Conservation (phyloP, 2,113 vertebrate genomes). For the Percopsis transmontana region DNA sequence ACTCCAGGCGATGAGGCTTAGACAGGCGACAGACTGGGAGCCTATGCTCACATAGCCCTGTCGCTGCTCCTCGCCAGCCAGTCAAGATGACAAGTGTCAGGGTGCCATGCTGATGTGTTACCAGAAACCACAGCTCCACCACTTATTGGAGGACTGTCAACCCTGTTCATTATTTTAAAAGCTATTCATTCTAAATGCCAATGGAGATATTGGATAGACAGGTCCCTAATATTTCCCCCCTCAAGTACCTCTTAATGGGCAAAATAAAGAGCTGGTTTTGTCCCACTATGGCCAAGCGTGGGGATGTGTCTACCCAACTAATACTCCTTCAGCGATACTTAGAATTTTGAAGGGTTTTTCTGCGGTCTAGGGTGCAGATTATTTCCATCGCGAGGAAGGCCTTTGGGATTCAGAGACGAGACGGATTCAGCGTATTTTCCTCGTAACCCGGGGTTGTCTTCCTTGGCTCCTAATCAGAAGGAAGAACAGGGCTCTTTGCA, state of each 20-base stretch:
- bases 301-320: constrained; percentile 1
- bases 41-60: constrained; percentile 15
- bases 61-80: constrained; percentile 29
- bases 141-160: constrained; percentile 13
- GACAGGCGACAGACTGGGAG: constrained; percentile 39
- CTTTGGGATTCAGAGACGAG: constrained; percentile 34
- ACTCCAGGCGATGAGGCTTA: constrained; percentile 19
- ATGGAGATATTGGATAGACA: constrained; percentile 9
- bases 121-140: constrained; percentile 26
- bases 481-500: constrained; percentile 44
- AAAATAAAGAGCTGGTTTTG: too few relatives aligned
- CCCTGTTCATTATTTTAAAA: constrained; percentile 16
- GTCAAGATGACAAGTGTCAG: constrained; percentile 55
- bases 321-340: background rate
- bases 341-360: constrained; percentile 1
- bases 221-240: constrained; percentile 9
- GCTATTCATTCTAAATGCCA: constrained; percentile 38
- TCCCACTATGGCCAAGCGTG: background rate
- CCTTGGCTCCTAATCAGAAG: constrained; percentile 47
- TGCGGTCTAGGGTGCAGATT: constrained; percentile 7
- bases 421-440: constrained; percentile 35
- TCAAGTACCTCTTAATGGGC: constrained; percentile 8
- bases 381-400: constrained; percentile 41
- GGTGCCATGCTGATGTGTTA: constrained; percentile 20
- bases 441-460: constrained; percentile 40